These are phyloP conservation scores for Nothoprocta pentlandii DNA, from an alignment of 2,113 vertebrate genomes.

Conservation along the genomic window DNA sequence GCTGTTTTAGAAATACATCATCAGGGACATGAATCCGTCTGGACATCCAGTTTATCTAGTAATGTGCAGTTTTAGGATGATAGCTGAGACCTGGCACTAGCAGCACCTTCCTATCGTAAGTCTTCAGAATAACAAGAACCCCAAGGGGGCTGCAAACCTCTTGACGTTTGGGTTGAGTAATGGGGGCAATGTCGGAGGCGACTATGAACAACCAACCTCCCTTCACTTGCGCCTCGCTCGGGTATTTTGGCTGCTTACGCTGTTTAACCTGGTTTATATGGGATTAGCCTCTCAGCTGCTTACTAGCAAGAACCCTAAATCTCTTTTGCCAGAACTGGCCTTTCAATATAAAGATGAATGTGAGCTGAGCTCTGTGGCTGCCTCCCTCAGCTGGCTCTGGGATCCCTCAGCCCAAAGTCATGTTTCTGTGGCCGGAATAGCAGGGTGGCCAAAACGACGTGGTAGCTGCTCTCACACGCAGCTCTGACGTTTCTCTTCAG, in stretches of 20 bases:
- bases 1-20: constrained; percentile 29
- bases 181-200: neutral
- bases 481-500: neutral
- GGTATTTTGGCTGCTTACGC: neutral
- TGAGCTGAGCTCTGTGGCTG: neutral
- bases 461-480: neutral
- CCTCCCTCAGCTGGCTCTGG: neutral
- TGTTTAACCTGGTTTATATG: neutral
- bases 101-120: neutral
- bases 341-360: neutral
- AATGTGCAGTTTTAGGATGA: constrained; percentile 42
- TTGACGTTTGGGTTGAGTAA: neutral
- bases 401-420: neutral
- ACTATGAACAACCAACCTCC: neutral
- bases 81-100: neutral
- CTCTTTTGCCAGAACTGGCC: neutral
- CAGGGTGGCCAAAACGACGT: neutral
- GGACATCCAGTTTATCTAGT: neutral
- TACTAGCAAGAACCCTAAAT: neutral
- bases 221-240: neutral
- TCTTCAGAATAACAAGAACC: neutral
- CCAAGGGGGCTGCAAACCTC: neutral
- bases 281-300: neutral
- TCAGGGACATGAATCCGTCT: constrained; percentile 1
- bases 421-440: neutral